Evolutionary conservation across 2,113 vertebrate genomes (phyloP).

Genomic region (Lampris megalopsis): DNA sequence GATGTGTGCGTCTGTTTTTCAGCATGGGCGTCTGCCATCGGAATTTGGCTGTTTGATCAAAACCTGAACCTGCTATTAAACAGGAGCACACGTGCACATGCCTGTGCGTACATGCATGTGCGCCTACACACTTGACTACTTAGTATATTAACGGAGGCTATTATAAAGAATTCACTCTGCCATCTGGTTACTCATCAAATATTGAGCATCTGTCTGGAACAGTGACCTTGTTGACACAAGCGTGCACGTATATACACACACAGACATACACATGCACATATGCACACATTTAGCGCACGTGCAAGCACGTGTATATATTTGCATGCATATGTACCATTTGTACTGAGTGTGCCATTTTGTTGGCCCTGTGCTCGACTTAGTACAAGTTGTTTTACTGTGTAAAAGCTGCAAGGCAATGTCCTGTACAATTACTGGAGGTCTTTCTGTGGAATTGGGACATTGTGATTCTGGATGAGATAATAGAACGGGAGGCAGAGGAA

Average conservation of each 20-base stretch:
- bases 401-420: too few relatives aligned
- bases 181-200: slow-evolving; percentile 71
- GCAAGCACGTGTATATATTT: slow-evolving; percentile 1
- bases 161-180: slow-evolving; percentile 49
- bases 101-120: slow-evolving; percentile 3
- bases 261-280: slow-evolving; percentile 10
- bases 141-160: slow-evolving; percentile 49
- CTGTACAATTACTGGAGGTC: too few relatives aligned
- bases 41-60: slow-evolving; percentile 64
- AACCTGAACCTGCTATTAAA: slow-evolving; percentile 16
- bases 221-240: slow-evolving; percentile 6
- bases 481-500: too few relatives aligned
- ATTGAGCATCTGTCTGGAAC: slow-evolving; percentile 54
- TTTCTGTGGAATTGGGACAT: too few relatives aligned
- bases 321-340: not conserved
- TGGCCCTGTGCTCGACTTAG: too few relatives aligned
- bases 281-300: not conserved
- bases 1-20: slow-evolving; percentile 54
- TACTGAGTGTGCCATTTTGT: too few relatives aligned
- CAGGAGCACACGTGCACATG: not conserved
- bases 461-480: too few relatives aligned
- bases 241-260: not conserved
- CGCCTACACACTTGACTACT: slow-evolving; percentile 18
- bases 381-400: too few relatives aligned
- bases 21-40: slow-evolving; percentile 38